Evolutionary conservation across 2,797 vertebrate genomes (phyloP).

Genomic region (Chanos chanos): DNA sequence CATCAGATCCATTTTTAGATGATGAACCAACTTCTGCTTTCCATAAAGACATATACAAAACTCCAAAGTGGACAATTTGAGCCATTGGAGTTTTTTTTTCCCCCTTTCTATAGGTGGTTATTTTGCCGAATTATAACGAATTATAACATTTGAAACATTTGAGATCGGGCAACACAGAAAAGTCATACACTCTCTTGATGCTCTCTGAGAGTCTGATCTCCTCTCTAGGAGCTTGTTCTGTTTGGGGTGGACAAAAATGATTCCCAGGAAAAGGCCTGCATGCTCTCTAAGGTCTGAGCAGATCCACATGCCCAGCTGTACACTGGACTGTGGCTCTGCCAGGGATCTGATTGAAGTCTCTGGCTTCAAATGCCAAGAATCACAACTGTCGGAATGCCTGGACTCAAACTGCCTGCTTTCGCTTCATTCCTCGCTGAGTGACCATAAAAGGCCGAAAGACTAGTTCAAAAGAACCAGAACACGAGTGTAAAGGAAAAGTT

Average conservation of each 20-base stretch:
- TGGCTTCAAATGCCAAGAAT: slow-evolving; percentile 40
- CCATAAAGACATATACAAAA: no score
- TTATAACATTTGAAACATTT: no score
- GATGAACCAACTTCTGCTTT: no score
- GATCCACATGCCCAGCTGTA: slow-evolving; percentile 41
- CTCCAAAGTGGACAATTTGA: no score
- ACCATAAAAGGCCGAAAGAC: slow-evolving; percentile 52
- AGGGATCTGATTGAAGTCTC: slow-evolving; percentile 43
- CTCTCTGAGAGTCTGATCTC: no score
- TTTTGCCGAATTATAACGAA: no score
- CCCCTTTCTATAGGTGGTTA: no score
- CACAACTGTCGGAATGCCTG: slow-evolving; percentile 46
- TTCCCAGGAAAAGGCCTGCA: slow-evolving; percentile 28
- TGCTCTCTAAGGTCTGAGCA: slow-evolving; percentile 30
- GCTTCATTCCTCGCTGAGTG: slow-evolving; percentile 42
- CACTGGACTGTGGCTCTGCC: slow-evolving; percentile 27
- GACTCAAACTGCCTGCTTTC: slow-evolving; percentile 17
- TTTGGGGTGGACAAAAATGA: slow-evolving; percentile 16
- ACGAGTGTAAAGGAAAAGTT: slow-evolving; percentile 11
- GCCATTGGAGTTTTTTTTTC: no score
- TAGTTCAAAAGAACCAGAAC: slow-evolving; percentile 25
- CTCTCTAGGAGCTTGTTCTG: background rate
- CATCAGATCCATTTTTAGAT: no score
- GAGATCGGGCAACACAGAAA: no score
- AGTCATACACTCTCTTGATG: no score